Evolutionary conservation across 2,797 vertebrate species (phyloP).

Genomic region (Capromys pilorides): DNA sequence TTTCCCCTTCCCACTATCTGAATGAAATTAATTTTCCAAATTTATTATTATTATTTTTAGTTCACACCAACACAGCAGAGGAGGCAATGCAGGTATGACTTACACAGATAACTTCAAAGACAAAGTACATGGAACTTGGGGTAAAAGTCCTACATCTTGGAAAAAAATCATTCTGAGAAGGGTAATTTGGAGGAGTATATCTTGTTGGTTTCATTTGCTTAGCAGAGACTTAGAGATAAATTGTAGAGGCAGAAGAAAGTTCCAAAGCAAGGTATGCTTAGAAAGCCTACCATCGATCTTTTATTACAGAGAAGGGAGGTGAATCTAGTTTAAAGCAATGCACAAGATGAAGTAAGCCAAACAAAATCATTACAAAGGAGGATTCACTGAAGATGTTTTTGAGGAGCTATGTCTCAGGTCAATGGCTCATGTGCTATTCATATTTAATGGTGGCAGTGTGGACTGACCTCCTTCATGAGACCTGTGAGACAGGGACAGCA

Average conservation of each 20-base stretch:
- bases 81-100: neutral
- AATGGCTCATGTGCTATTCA: neutral
- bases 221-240: neutral
- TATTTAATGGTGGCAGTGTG: neutral
- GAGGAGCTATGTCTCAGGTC: neutral
- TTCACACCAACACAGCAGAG: neutral
- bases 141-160: neutral
- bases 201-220: slow-evolving; percentile 49
- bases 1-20: neutral
- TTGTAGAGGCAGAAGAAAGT: slow-evolving; percentile 19
- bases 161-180: neutral
- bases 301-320: neutral
- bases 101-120: neutral
- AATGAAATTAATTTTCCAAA: neutral
- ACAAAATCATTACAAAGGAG: neutral
- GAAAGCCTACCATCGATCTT: neutral
- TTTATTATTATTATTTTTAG: neutral
- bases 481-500: neutral
- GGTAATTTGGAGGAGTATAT: neutral
- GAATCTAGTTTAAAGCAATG: neutral
- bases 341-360: neutral
- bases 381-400: neutral
- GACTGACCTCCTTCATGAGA: neutral
- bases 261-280: neutral
- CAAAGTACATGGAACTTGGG: neutral